These are phyloP conservation scores for Glareola pratincola DNA, from an alignment of 2,113 vertebrate species.

Conservation along the genomic window DNA sequence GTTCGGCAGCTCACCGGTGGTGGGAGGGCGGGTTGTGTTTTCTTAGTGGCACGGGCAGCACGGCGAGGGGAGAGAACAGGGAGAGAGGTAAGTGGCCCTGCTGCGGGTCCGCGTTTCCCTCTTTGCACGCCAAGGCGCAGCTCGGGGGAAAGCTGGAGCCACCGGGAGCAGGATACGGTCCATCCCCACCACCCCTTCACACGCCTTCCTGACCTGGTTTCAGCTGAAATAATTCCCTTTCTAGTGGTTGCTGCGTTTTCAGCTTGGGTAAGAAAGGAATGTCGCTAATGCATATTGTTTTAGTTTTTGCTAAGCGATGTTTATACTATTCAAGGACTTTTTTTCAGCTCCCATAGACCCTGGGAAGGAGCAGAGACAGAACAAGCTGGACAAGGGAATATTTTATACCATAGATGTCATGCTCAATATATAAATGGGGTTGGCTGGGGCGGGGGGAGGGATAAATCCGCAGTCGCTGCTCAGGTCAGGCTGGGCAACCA, in stretches of 20 bases:
- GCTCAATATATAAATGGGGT: background rate
- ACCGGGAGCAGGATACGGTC: rapidly evolving
- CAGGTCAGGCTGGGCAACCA: background rate
- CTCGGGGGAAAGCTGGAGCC: background rate
- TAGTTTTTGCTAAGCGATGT: background rate
- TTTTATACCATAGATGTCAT: background rate
- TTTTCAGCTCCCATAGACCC: background rate
- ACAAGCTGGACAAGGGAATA: background rate
- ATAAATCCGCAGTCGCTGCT: background rate
- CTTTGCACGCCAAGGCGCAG: background rate
- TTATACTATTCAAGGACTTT: background rate
- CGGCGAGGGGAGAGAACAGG: background rate
- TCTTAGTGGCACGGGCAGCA: background rate
- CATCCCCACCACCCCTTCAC: rapidly evolving
- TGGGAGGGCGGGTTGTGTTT: background rate
- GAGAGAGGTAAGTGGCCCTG: background rate
- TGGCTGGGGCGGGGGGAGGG: background rate
- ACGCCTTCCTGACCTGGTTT: background rate
- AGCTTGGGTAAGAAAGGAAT: background rate
- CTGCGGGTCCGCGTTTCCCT: rapidly evolving
- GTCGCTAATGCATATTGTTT: background rate
- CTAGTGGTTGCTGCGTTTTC: background rate
- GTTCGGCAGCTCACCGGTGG: background rate
- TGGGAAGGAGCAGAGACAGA: background rate
- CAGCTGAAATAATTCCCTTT: background rate